A percentile compares a stretch with the other conserved stretches of the same genome.
Conservation (phyloP, 1,140 invertebrate genomes). For the Venturia canescens region DNA sequence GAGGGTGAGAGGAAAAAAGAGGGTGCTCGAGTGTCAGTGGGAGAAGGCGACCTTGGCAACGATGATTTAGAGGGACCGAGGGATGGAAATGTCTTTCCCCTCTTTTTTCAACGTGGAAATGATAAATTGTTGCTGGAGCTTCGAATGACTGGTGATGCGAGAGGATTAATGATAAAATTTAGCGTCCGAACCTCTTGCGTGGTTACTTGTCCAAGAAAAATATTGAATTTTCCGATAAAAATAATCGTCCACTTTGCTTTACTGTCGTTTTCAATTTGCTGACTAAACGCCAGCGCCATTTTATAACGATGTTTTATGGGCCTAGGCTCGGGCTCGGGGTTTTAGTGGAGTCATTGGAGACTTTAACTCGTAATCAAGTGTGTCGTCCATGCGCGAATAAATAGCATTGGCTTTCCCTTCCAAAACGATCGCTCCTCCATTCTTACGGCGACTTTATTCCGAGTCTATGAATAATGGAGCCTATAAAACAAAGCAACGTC, state of each 20-base stretch:
- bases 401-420: not conserved
- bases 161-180: not conserved
- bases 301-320: too few species aligned
- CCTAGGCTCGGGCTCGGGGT: too few species aligned
- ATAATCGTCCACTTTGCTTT: too few species aligned
- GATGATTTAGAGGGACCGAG: slow-evolving; percentile 4
- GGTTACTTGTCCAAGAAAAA: too few species aligned
- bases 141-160: not conserved
- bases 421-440: too few species aligned
- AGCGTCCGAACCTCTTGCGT: not conserved
- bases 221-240: too few species aligned
- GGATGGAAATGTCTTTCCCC: not conserved
- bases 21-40: not conserved
- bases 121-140: not conserved
- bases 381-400: not conserved
- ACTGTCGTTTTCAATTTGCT: too few species aligned
- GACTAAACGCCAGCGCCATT: too few species aligned
- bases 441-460: not conserved
- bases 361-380: too few species aligned
- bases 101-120: not conserved
- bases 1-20: slow-evolving; percentile 9
- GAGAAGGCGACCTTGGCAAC: slow-evolving; percentile 38
- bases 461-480: slow-evolving; percentile 26
- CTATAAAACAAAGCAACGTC: not conserved
- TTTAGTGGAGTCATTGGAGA: too few species aligned